phyloP scores from a whole-genome alignment of 2,113 vertebrate species.

The Caranx ignobilis region DNA sequence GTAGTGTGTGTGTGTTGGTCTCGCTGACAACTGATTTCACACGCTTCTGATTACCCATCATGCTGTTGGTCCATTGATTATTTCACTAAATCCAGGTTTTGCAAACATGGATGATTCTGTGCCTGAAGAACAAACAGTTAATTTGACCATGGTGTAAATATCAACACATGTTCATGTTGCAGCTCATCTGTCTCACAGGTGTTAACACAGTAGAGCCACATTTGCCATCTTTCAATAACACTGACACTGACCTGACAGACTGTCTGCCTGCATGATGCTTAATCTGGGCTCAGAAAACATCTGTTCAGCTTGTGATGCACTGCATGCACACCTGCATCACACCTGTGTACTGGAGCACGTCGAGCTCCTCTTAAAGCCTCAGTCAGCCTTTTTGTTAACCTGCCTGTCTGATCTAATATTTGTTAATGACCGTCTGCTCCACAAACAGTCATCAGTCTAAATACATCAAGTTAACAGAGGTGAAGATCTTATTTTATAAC shows the following conservation, averaged over 20 bases:
- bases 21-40: constrained; percentile 4
- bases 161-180: not conserved
- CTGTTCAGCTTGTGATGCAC: not conserved
- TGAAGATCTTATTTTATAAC: not conserved
- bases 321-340: constrained; percentile 38
- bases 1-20: constrained; percentile 23
- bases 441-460: not conserved
- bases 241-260: not conserved
- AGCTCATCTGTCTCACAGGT: not conserved
- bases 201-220: too few species aligned
- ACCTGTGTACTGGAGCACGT: constrained; percentile 17
- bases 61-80: constrained; percentile 28
- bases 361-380: not conserved
- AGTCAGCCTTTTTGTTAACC: not conserved
- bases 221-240: not conserved
- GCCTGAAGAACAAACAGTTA: constrained; percentile 27
- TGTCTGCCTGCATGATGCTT: constrained; percentile 35
- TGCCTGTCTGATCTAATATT: not conserved
- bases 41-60: constrained; percentile 22
- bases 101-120: constrained; percentile 11
- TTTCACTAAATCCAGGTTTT: constrained; percentile 5
- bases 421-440: not conserved
- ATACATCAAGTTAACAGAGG: not conserved
- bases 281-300: constrained; percentile 7
- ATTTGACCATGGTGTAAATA: constrained; percentile 7